Evolutionary conservation across 37 sponge, comb jelly and placozoan species (phyloP).

Genomic region (Aplysina aerophoba): DNA sequence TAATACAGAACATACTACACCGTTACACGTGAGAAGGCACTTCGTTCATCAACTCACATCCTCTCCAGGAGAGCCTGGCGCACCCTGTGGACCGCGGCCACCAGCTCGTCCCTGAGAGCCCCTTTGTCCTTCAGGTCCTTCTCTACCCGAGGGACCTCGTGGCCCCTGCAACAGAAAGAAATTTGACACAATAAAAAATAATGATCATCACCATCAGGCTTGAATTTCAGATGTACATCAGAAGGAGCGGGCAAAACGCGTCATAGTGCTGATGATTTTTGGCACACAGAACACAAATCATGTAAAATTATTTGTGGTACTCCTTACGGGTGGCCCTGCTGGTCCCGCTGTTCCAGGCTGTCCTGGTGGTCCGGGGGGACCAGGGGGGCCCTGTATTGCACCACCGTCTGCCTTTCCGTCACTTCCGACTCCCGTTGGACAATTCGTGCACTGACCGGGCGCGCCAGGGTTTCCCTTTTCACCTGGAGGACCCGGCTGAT

Average conservation of each 20-base stretch:
- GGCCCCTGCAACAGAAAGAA: conserved; percentile 35
- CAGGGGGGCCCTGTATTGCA: conserved; percentile 52
- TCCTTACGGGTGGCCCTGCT: conserved; percentile 62
- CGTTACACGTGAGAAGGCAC: not conserved
- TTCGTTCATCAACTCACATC: conserved; percentile 3
- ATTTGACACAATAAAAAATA: no score
- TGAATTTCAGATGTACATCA: no score
- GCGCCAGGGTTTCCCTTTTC: conserved; percentile 22
- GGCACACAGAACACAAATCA: no score
- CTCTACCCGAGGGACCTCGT: conserved; percentile 39
- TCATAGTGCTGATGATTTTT: no score
- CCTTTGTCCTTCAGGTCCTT: conserved; percentile 40
- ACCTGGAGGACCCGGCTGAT: conserved; percentile 21
- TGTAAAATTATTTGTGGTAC: no score
- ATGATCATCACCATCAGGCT: no score
- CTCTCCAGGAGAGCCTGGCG: conserved; percentile 26
- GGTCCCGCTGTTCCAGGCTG: conserved; percentile 53
- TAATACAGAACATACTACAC: no score
- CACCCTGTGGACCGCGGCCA: conserved; percentile 28
- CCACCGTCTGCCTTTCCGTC: conserved; percentile 38
- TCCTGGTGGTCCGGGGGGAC: conserved; percentile 58
- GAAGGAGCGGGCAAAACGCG: no score
- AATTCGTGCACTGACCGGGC: conserved; percentile 33
- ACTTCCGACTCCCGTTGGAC: not conserved
- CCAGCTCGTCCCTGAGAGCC: conserved; percentile 40